A percentile compares a stretch with the other conserved stretches of the same genome.
phyloP scores from a whole-genome alignment of 2,113 vertebrate species.

The Poicephalus gulielmi region DNA sequence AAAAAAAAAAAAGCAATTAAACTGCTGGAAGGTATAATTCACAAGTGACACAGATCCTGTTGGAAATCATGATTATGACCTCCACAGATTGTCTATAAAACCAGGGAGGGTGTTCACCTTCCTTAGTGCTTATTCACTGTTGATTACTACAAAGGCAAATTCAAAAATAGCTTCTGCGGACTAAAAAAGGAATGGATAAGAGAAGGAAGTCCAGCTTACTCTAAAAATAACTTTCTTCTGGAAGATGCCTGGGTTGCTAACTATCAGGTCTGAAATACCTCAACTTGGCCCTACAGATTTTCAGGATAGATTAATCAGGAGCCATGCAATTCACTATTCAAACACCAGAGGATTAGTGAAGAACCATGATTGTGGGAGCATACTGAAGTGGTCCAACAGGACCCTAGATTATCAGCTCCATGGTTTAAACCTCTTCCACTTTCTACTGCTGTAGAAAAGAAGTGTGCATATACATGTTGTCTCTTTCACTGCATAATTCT shows the following conservation, averaged over 20 bases:
- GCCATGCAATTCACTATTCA: background rate
- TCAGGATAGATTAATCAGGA: background rate
- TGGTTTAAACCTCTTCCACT: background rate
- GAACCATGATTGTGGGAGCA: background rate
- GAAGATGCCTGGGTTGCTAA: background rate
- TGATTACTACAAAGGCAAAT: background rate
- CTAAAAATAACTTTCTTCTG: background rate
- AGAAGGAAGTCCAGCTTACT: background rate
- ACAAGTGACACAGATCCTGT: conserved; percentile 23
- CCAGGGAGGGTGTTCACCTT: background rate
- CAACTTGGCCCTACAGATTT: background rate
- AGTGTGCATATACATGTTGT: too few relatives aligned
- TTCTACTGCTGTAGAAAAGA: background rate
- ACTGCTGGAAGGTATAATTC: conserved; percentile 45
- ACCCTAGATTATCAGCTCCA: background rate
- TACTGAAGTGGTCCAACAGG: background rate
- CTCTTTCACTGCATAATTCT: background rate
- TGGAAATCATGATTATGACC: conserved; percentile 39
- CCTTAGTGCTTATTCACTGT: conserved; percentile 20
- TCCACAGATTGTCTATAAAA: conserved; percentile 12
- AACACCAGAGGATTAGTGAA: background rate
- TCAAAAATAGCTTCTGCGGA: background rate
- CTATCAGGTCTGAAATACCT: background rate
- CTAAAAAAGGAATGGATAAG: background rate
- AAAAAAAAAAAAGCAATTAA: conserved; percentile 9